phyloP scores from a whole-genome alignment of 2,797 vertebrate species.

The Anolis apletophallus region DNA sequence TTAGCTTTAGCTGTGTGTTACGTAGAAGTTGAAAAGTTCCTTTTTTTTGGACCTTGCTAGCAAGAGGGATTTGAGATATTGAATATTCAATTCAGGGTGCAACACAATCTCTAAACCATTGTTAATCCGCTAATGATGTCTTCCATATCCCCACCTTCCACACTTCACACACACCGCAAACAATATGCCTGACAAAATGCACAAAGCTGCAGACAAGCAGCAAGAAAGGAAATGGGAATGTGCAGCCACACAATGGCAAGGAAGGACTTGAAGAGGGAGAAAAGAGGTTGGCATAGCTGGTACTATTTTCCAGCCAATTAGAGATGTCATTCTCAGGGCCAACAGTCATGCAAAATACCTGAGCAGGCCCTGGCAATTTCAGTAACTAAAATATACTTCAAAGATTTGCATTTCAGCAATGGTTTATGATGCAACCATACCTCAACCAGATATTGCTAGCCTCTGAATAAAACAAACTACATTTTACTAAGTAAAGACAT shows the following conservation, averaged over 20 bases:
- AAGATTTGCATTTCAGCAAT: too few relatives aligned
- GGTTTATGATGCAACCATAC: neutral
- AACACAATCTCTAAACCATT: neutral
- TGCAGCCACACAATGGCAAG: conserved; percentile 34
- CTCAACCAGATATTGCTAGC: too few relatives aligned
- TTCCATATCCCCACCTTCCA: neutral
- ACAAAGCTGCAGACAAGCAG: neutral
- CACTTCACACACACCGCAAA: rapidly evolving
- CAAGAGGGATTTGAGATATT: too few relatives aligned
- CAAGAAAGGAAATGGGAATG: conserved; percentile 50
- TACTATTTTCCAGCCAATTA: conserved; percentile 14
- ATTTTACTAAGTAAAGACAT: too few relatives aligned
- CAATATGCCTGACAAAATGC: neutral
- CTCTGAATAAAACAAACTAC: neutral
- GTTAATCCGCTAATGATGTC: neutral
- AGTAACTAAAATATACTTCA: neutral
- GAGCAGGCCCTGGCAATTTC: rapidly evolving
- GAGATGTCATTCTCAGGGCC: neutral
- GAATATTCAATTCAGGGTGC: too few relatives aligned
- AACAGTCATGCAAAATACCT: neutral
- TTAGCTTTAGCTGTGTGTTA: neutral
- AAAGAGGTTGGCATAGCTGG: conserved; percentile 1
- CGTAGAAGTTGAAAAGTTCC: neutral
- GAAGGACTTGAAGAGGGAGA: conserved; percentile 46
- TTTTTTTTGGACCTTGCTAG: neutral